Conservation (phyloP, 1,140 invertebrate genomes). For the Galleria mellonella region DNA sequence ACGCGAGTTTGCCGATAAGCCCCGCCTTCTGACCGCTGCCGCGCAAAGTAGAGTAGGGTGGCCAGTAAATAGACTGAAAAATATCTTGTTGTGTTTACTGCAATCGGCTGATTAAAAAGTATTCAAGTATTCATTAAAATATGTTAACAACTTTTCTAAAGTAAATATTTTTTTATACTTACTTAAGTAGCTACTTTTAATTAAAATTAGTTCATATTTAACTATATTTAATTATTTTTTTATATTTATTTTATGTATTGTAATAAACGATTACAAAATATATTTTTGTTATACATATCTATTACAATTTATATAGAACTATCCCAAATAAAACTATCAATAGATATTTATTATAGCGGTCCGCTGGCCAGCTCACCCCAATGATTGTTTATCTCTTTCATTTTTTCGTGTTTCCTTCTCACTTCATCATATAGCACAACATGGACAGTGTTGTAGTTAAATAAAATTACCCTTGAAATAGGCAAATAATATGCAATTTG, state of each 20-base stretch:
- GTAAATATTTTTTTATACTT: no score
- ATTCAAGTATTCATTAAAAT: no score
- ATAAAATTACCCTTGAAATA: conserved; percentile 6
- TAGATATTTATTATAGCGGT: conserved; percentile 31
- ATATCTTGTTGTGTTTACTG: no score
- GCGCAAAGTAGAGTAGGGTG: conserved; percentile 70
- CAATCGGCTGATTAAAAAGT: no score
- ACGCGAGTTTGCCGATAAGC: conserved; percentile 74
- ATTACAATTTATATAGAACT: background rate
- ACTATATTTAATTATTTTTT: no score
- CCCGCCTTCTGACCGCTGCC: conserved; percentile 73
- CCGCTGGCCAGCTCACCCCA: conserved; percentile 63
- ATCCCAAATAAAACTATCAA: conserved; percentile 1
- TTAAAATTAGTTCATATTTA: no score
- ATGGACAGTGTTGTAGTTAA: conserved; percentile 29
- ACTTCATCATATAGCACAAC: conserved; percentile 20
- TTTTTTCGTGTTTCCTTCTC: conserved; percentile 24
- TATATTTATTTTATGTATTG: no score
- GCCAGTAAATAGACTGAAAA: conserved; percentile 12
- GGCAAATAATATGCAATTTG: background rate
- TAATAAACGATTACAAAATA: no score
- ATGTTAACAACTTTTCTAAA: no score
- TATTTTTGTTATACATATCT: background rate
- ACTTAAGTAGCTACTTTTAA: no score
- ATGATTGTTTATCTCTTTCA: conserved; percentile 36